Conservation (phyloP, 2,797 vertebrate genomes). For the Sebastolobus alascanus region DNA sequence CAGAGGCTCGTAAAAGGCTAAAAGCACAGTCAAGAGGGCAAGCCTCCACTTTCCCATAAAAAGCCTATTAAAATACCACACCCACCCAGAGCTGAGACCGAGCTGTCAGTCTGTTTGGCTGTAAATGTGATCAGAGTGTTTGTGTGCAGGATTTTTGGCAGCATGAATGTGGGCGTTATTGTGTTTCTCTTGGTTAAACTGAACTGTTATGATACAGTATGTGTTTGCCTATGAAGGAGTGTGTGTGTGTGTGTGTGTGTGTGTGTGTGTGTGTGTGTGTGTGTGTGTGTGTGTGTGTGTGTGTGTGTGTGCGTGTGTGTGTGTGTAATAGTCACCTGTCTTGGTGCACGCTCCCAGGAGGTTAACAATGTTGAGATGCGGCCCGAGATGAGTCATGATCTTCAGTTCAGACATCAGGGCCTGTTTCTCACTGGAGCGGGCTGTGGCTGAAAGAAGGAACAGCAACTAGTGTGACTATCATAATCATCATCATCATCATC, state of each 20-base stretch:
- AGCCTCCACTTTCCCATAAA: constrained; percentile 73
- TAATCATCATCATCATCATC: constrained; percentile 1
- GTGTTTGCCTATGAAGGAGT: not conserved
- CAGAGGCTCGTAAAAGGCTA: constrained; percentile 78
- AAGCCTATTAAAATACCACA: constrained; percentile 77
- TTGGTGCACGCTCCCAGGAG: constrained; percentile 98
- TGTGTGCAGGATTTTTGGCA: constrained; percentile 4
- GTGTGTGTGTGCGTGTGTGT: not conserved
- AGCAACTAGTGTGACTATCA: constrained; percentile 9
- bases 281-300: constrained; percentile 3
- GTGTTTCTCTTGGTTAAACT: constrained; percentile 17
- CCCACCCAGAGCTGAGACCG: constrained; percentile 46
- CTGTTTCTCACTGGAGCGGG: constrained; percentile 98
- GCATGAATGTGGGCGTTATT: not conserved
- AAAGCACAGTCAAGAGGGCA: constrained; percentile 71
- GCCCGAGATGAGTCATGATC: constrained; percentile 99
- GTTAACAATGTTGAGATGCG: constrained; percentile 98
- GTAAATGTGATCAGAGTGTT: constrained; percentile 7
- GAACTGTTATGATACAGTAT: not conserved
- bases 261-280: not conserved
- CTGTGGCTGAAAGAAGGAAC: constrained; percentile 88
- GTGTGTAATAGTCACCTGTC: constrained; percentile 87
- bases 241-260: not conserved
- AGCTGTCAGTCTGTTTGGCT: constrained; percentile 44
- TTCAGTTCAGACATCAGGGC: constrained; percentile 99